Base-by-base conservation (phyloP, 2,797 vertebrate species). In the Coendou prehensilis region DNA sequence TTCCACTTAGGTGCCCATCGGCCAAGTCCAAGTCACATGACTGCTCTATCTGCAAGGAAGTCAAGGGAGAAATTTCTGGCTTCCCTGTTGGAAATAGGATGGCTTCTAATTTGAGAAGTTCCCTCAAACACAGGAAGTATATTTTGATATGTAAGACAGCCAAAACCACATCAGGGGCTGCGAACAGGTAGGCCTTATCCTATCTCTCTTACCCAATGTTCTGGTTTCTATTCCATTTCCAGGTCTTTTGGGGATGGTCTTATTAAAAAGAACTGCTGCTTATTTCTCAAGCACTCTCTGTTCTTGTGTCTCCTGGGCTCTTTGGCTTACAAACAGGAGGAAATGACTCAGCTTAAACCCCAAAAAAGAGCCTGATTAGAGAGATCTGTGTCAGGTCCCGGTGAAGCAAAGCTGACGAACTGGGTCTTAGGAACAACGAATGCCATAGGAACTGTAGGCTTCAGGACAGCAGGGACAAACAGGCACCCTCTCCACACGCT, bases 1-100 rank as follows among this genome's bases (percentile, higher is more conserved):
- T n/a, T 87, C 50, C 81, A 20, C 0, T 0, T 13, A 23, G 4
- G 18, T 50, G 50, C 18, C 3, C 0, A 47, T 0, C 41, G 89
- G n/a, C 47, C 13, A 6, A 22, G 23, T 47, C 52, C n/a, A 1
- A 45, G 23, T 76, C 69, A n/a, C 47, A 6, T 26, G 52, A 67
- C 64, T 18, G 37, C 9, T 28, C 28, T 30, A 0, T 13, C 69
- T 52, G 7, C n/a, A 41, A 14, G 28, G 20, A 64, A 64, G 41
- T 2, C 9, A 9, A 71, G 47, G 15, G 61, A 73, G 75, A 7
- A 30, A 75, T 45, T 7, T 86, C 45, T 0, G 0, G 23, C 5
- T 9, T 87, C 37, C 14, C 20, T 5, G 0, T 3, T 86, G 52
- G 57, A 54, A 63, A 69, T 33, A 10, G 20, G 50, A 6, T 61